Evolutionary conservation across 2,113 vertebrate genomes (phyloP), one percentile per base, ranked within the genome.

Genomic region (Tautogolabrus adspersus): DNA sequence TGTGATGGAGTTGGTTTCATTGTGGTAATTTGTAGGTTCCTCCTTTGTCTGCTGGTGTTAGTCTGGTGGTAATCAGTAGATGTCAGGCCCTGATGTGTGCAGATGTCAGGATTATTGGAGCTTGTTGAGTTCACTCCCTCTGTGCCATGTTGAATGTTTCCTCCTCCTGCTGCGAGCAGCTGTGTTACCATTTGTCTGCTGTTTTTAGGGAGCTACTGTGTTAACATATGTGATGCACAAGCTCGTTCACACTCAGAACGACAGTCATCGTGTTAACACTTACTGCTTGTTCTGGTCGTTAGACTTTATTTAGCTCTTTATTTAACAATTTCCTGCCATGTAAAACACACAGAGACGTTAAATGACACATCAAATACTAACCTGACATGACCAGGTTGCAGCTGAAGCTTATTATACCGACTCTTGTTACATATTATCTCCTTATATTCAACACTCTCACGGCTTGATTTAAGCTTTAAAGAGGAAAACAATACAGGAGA

Each of bases 171-270:
- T 77, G 77, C 5, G 47, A 79, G 51, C 83, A 89, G 85, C 79
- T 87, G 83, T 70, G 76, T 69, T 69, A 46, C 81, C 79, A 75
- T 85, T 85, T 85, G 73, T 81, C 61, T 75, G 21, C 42, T 46
- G 51, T 66, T 79, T 51, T 59, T 51, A 34, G 77, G 63, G 67
- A 37, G 57, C 55, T 54, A 38, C 72, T 56, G 74, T 75, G 21
- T 86, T 60, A 44, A 34, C 16, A 60, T 37, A 67, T 18, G 51
- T n/a, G 54, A 19, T 42, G 18, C 9, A 26, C 54, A 42, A 30
- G 22, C 34, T 21, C 15, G 8, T 54, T 49, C 58, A 40, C 44
- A 55, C n/a, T 63, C 26, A 71, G 13, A n/a, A n/a, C 30, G 22
- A 15, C 34, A 10, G 37, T 46, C 26, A 38, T n/a, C 22, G 21